Percentiles rank a stretch among this genome's conserved stretches.
Evolutionary conservation across 1,140 invertebrate genomes (phyloP).

Genomic region (Maconellicoccus hirsutus): DNA sequence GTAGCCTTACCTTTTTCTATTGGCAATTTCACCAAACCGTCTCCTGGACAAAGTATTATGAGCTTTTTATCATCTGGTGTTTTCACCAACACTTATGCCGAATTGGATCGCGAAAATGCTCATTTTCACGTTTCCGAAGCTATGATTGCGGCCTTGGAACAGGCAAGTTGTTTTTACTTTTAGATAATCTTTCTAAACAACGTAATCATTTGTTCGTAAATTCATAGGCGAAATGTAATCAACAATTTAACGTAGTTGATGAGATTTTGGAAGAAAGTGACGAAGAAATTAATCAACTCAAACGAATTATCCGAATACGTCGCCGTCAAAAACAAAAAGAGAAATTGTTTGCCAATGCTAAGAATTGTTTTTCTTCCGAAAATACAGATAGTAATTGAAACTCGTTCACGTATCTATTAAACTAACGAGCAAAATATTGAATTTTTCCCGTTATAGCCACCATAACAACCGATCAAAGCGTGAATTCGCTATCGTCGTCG

Average conservation of each 20-base stretch:
- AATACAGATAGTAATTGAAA: slow-evolving; percentile 4
- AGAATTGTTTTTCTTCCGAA: background rate
- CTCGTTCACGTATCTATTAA: background rate
- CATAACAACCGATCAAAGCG: slow-evolving; percentile 40
- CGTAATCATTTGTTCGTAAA: no score
- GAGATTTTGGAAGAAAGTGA: slow-evolving; percentile 50
- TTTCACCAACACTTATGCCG: slow-evolving; percentile 56
- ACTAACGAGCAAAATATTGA: slow-evolving; percentile 9
- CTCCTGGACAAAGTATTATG: slow-evolving; percentile 58
- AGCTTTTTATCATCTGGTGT: slow-evolving; percentile 61
- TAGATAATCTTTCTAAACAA: background rate
- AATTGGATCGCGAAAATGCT: slow-evolving; percentile 73
- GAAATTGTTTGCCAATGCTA: background rate
- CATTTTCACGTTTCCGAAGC: slow-evolving; percentile 78
- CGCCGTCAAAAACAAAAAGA: slow-evolving; percentile 43
- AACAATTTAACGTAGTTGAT: slow-evolving; percentile 35
- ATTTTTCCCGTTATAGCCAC: slow-evolving; percentile 35
- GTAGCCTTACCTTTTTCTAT: slow-evolving; percentile 44
- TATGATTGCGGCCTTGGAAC: slow-evolving; percentile 70
- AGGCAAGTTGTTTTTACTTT: slow-evolving; percentile 34
- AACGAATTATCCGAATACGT: slow-evolving; percentile 49
- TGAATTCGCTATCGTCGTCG: slow-evolving; percentile 42
- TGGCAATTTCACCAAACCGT: slow-evolving; percentile 49
- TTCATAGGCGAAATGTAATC: slow-evolving; percentile 39
- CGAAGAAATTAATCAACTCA: slow-evolving; percentile 52